A percentile compares a stretch with the other conserved stretches of the same genome.
phyloP scores from a whole-genome alignment of 2,797 vertebrate species.

The Carapus acus region DNA sequence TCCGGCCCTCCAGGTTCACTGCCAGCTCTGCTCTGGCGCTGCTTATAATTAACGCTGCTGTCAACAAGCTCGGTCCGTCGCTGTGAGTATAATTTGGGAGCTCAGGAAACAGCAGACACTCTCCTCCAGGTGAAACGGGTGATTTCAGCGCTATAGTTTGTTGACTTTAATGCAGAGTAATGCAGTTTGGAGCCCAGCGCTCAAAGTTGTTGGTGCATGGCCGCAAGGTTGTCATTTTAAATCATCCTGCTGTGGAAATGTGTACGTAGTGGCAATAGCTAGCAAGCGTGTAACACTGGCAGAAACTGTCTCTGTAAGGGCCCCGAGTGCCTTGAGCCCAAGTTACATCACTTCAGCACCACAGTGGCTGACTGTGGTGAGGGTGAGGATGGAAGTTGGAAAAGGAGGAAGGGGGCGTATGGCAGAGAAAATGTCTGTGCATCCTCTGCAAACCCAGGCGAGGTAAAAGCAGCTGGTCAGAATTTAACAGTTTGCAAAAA shows the following conservation, averaged over 20 bases:
- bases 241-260: constrained; percentile 3
- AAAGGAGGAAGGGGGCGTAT: constrained; percentile 16
- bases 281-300: constrained; percentile 4
- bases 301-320: constrained; percentile 1
- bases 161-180: constrained; percentile 3
- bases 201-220: constrained; percentile 1
- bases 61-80: not conserved
- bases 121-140: not conserved
- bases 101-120: not conserved
- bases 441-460: constrained; percentile 6
- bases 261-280: constrained; percentile 13
- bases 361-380: not conserved
- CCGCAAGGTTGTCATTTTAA: not conserved
- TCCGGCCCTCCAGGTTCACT: constrained; percentile 10
- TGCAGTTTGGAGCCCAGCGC: not conserved
- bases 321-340: constrained; percentile 5
- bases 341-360: constrained; percentile 1
- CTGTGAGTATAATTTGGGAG: not conserved
- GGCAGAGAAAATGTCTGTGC: constrained; percentile 6
- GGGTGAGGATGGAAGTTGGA: constrained; percentile 12
- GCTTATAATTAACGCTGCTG: constrained; percentile 13
- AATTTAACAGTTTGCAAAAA: not conserved
- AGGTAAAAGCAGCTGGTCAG: constrained; percentile 3
- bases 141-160: not conserved
- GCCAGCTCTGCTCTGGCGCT: constrained; percentile 7